Evolutionary conservation across 2,113 vertebrate genomes (phyloP), one percentile per base, ranked within the genome.

Genomic region (Urocitellus parryii): DNA sequence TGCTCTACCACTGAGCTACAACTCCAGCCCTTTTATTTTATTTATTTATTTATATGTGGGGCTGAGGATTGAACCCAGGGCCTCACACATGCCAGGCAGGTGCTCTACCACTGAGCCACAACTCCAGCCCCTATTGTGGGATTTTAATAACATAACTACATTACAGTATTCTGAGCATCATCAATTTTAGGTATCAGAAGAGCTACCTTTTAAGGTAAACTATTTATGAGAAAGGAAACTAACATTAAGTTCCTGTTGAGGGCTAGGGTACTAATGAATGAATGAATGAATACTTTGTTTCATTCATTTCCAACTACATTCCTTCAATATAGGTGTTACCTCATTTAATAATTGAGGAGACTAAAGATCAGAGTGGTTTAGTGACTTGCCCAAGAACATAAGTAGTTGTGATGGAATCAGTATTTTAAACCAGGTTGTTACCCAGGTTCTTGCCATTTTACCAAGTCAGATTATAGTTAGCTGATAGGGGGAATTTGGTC

Each of bases 121-220:
- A 45, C 45, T 45, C 45, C 45, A 45, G 45, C 45, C 45, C 45
- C 45, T 48, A 17, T 42, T 14, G 7, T 25, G 72, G 34, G 22
- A 32, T 82, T 61, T 85, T 76, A 72, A 24, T 34, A 70, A 24
- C 18, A 90, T 34, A 78, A 88, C 56, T 78, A 8, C 58, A 10
- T 37, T 80, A 29, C 17, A 92, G 74, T 45, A 67, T 68, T 93
- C 56, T 88, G 56, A 97, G 68, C 34, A 77, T 34, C 29, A 29
- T 77, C 70, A 58, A 2, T n/a, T 85, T 73, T 81, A 84, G 67
- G 70, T 72, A 10, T 77, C 67, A 77, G 9, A 70, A 56, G 67
- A 68, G 17, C 34, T 12, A 53, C 37, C 61, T 91, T 95, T 89
- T 82, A 72, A 72, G 77, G 34, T 73, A 63, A 87, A 7, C 78